A percentile compares a stretch with the other conserved stretches of the same genome.
Conservation (phyloP, 2,888 invertebrate genomes). For the Leptodirus hochenwartii region DNA sequence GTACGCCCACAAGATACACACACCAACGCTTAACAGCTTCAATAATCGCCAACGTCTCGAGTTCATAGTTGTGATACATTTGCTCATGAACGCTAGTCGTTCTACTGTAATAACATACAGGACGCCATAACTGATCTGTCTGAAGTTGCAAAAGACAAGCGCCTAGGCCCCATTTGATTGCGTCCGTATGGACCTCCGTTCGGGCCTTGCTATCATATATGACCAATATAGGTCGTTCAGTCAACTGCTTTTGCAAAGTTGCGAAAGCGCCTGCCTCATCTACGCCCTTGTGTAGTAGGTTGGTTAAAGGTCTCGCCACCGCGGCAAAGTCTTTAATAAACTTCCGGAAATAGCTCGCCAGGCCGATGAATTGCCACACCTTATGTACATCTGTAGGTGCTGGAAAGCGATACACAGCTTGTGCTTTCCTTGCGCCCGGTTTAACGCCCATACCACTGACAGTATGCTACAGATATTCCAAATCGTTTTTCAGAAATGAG, state of each 20-base stretch:
- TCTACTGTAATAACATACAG: slow-evolving; percentile 16
- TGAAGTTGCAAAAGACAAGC: slow-evolving; percentile 9
- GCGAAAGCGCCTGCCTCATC: slow-evolving; percentile 8
- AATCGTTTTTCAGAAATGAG: slow-evolving; percentile 3
- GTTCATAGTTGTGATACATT: slow-evolving; percentile 17
- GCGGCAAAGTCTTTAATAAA: slow-evolving; percentile 12
- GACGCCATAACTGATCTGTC: slow-evolving; percentile 4
- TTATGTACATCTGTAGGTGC: slow-evolving; percentile 5
- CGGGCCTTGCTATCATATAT: slow-evolving; percentile 8
- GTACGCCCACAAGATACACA: slow-evolving; percentile 14
- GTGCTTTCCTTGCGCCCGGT: slow-evolving; percentile 14
- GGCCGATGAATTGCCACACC: slow-evolving; percentile 13
- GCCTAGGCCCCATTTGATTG: slow-evolving; percentile 11
- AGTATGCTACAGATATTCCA: slow-evolving; percentile 10
- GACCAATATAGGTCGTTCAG: slow-evolving; percentile 7
- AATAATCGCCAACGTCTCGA: slow-evolving; percentile 19
- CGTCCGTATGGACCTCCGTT: slow-evolving; percentile 13
- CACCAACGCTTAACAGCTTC: slow-evolving; percentile 15
- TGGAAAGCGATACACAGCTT: slow-evolving; percentile 13
- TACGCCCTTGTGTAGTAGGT: slow-evolving; percentile 9
- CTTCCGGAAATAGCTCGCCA: slow-evolving; percentile 13
- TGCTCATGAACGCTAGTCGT: slow-evolving; percentile 15
- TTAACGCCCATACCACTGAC: slow-evolving; percentile 4
- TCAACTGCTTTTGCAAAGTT: slow-evolving; percentile 6
- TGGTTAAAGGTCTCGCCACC: slow-evolving; percentile 11